Percentiles rank a stretch among this genome's conserved stretches.
Evolutionary conservation across 2,113 vertebrate species (phyloP).

Genomic region (Ceuthmochares aereus): DNA sequence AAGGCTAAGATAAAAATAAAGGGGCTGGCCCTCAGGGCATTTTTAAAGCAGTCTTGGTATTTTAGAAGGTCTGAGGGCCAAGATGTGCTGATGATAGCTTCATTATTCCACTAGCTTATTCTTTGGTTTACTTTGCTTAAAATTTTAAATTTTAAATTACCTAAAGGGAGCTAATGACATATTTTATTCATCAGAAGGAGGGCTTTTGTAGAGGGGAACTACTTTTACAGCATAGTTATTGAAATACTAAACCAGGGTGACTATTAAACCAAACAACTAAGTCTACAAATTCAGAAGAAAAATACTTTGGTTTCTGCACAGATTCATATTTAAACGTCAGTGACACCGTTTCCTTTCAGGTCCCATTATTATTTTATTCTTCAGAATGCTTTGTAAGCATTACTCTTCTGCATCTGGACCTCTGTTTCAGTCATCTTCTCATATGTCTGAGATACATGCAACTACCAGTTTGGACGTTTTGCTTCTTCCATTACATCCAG

Average conservation of each 20-base stretch:
- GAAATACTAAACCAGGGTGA: not conserved
- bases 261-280: not conserved
- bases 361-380: not conserved
- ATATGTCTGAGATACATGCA: not conserved
- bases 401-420: not conserved
- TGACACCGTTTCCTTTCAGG: not conserved
- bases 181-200: not conserved
- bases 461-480: not conserved
- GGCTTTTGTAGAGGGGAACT: not conserved
- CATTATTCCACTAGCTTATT: not conserved
- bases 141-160: not conserved
- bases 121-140: not conserved
- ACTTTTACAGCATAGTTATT: not conserved
- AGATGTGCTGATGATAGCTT: not conserved
- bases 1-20: not conserved
- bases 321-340: not conserved
- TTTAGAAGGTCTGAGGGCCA: not conserved
- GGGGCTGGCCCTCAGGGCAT: not conserved
- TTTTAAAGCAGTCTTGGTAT: not conserved
- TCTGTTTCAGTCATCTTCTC: not conserved
- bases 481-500: not conserved
- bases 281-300: not conserved
- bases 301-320: not conserved
- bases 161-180: not conserved
- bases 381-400: not conserved